A percentile compares a stretch with the other conserved stretches of the same genome.
Conservation (phyloP, 1,140 invertebrate genomes). For the Bathynomus jamesi region DNA sequence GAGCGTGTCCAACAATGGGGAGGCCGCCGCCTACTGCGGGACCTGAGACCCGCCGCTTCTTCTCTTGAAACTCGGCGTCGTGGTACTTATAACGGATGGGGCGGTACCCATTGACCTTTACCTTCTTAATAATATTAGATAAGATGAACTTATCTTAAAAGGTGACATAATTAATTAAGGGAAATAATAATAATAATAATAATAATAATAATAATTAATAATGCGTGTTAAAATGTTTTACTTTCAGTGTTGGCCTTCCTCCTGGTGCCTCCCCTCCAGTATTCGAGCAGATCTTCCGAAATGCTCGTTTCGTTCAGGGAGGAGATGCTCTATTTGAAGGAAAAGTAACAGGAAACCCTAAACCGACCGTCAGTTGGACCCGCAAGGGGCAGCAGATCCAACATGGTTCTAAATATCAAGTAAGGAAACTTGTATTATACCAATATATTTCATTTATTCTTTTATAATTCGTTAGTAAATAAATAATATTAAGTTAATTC, state of each 20-base stretch:
- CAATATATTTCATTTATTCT: background rate
- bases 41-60: no score
- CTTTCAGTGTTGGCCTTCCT: constrained; percentile 37
- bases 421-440: background rate
- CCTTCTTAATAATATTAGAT: no score
- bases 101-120: no score
- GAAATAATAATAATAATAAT: no score
- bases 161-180: no score
- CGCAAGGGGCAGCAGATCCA: constrained; percentile 58
- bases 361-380: constrained; percentile 88
- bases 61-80: no score
- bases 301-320: constrained; percentile 85
- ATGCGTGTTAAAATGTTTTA: constrained; percentile 41
- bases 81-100: no score
- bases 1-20: no score
- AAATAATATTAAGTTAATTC: background rate
- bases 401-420: constrained; percentile 25
- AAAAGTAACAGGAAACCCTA: constrained; percentile 79
- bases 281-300: constrained; percentile 87
- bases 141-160: no score
- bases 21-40: no score
- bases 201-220: no score
- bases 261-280: constrained; percentile 59
- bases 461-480: background rate
- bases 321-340: constrained; percentile 89